Base-by-base conservation (phyloP, 2,888 invertebrate genomes). In the Xestia sexstrigata region DNA sequence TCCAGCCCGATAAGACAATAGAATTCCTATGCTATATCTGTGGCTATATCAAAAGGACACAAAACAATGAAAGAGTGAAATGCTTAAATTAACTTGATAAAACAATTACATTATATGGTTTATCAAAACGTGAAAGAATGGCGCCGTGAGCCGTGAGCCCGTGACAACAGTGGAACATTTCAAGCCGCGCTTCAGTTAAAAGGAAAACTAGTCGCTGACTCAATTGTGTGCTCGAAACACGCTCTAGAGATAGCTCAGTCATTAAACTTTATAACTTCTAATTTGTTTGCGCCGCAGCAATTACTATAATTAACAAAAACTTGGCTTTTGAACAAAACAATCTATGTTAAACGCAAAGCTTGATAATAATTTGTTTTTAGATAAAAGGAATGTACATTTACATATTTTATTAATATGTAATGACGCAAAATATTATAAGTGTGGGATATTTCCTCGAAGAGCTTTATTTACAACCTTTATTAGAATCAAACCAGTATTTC, bases 191-290 rank as follows among this genome's bases (percentile, higher is more conserved):
- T 72, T 73, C 66, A 73, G 55, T 72, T 58, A 26, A 58, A 63
- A 78, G 63, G 76, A 78, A 87, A 77, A 85, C 83, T 83, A 74
- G 66, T 78, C 76, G 67, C 75, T 55, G 74, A 78, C 77, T 84
- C 87, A 81, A 87, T 89, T 88, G 78, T 87, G 74, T 79, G 79
- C 81, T 74, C 88, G 30, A 88, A 81, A 82, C 81, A 85, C 83
- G 85, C 77, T 83, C 52, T 70, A 62, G 67, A 81, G 85, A 88
- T 89, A 74, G 78, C 78, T 73, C 85, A 70, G 89, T 83, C 81
- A 89, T 88, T 88, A 89, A 89, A 88, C 65, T 89, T 88, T 89
- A 87, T 85, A 88, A 87, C 88, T 88, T 81, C 81, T 88, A 88
- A 88, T 89, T 89, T 88, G 90, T 88, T 89, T 88, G 85, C 82